Percentiles rank a stretch among this genome's conserved stretches.
phyloP scores from a whole-genome alignment of 1,140 invertebrate species.

The fruit fly (Drosophila melanogaster) region DNA sequence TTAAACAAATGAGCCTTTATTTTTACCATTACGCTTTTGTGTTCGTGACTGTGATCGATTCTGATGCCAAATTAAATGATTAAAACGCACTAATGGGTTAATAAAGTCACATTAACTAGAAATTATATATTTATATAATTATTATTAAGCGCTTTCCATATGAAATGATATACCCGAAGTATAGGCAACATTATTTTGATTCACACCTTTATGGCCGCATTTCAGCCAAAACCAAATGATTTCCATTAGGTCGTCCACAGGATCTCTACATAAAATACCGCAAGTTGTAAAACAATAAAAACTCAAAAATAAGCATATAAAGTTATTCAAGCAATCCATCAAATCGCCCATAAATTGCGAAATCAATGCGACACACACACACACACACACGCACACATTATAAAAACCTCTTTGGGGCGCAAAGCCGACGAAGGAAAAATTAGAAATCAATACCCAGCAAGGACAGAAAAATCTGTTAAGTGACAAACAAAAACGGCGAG shows the following conservation, averaged over 20 bases:
- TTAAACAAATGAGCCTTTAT: neutral
- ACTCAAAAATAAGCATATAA: constrained; percentile 53
- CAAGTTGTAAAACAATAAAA: constrained; percentile 54
- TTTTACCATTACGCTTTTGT: constrained; percentile 13
- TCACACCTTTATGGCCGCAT: neutral
- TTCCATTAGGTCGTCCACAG: constrained; percentile 9
- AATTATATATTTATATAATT: neutral
- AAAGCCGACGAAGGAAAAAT: constrained; percentile 59
- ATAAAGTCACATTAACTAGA: neutral
- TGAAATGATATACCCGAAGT: constrained; percentile 4
- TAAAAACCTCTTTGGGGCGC: constrained; percentile 18
- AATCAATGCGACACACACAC: constrained; percentile 59
- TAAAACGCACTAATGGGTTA: too few relatives aligned
- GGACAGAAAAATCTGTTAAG: constrained; percentile 62
- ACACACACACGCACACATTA: constrained; percentile 35
- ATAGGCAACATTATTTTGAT: constrained; percentile 28
- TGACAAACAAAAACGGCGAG: constrained; percentile 51
- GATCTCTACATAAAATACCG: constrained; percentile 1
- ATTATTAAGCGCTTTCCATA: neutral
- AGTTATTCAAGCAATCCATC: constrained; percentile 72
- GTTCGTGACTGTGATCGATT: too few relatives aligned
- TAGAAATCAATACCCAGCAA: constrained; percentile 66
- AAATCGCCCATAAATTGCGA: constrained; percentile 67
- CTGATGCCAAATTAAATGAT: too few relatives aligned
- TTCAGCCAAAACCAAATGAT: constrained; percentile 16